Evolutionary conservation across 2,113 vertebrate species (phyloP).

Genomic region (Caranx melampygus): DNA sequence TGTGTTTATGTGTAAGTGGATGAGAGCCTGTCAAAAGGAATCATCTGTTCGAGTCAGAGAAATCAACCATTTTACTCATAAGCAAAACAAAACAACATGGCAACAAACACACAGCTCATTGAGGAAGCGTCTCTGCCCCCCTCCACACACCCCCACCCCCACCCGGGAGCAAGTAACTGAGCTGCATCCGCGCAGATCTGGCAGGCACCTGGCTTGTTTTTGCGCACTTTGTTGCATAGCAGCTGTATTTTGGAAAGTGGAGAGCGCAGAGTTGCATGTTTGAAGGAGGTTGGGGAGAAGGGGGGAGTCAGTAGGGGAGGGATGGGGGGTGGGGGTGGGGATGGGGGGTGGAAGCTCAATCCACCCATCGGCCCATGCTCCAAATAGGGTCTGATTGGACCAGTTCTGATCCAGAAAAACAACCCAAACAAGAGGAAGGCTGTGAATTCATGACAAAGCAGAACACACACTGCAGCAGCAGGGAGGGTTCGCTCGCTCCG

Average conservation of each 20-base stretch:
- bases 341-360: conserved; percentile 38
- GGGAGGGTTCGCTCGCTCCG: conserved; percentile 32
- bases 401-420: conserved; percentile 65
- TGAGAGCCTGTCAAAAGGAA: conserved; percentile 63
- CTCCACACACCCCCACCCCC: neutral
- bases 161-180: conserved; percentile 23
- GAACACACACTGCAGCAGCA: conserved; percentile 52
- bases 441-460: conserved; percentile 76
- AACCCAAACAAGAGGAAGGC: conserved; percentile 66
- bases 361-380: conserved; percentile 46
- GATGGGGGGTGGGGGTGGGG: conserved; percentile 4
- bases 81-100: conserved; percentile 41
- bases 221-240: conserved; percentile 83
- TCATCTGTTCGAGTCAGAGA: conserved; percentile 48
- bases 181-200: conserved; percentile 67
- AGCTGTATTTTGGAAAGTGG: conserved; percentile 86
- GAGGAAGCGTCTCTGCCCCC: neutral
- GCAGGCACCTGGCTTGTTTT: conserved; percentile 82
- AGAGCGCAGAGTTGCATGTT: conserved; percentile 76
- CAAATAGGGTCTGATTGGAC: conserved; percentile 62
- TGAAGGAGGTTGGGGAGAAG: conserved; percentile 20
- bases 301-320: conserved; percentile 13
- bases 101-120: conserved; percentile 39
- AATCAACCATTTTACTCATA: conserved; percentile 54
- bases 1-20: conserved; percentile 56